Percentiles rank a stretch among this genome's conserved stretches.
Evolutionary conservation across 2,888 invertebrate species (phyloP).

Genomic region (Agrilus cyanescens): DNA sequence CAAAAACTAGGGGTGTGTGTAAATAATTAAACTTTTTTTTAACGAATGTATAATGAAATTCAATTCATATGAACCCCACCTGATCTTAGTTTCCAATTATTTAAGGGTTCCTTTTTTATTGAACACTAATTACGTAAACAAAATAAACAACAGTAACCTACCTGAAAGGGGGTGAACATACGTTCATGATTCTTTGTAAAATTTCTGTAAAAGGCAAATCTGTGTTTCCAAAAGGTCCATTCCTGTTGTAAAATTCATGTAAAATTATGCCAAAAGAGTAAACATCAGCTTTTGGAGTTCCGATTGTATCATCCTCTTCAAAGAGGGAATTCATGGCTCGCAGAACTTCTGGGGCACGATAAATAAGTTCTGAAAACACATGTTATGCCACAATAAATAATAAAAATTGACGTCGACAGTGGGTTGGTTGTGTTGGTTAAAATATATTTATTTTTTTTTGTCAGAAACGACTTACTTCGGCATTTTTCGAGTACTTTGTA

Average conservation of each 20-base stretch:
- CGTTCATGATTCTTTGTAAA: constrained; percentile 46
- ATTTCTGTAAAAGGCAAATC: constrained; percentile 56
- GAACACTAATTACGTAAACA: too few relatives aligned
- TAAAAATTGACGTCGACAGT: too few relatives aligned
- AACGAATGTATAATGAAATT: too few relatives aligned
- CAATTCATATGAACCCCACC: too few relatives aligned
- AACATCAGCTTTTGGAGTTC: constrained; percentile 67
- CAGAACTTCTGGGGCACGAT: constrained; percentile 72
- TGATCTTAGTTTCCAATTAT: too few relatives aligned
- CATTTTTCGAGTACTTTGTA: constrained; percentile 51
- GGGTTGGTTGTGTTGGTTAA: too few relatives aligned
- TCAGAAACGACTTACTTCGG: constrained; percentile 45
- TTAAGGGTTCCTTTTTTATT: too few relatives aligned
- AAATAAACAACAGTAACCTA: constrained; percentile 37
- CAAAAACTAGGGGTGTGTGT: too few relatives aligned
- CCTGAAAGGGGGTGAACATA: constrained; percentile 45
- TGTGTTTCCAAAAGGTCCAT: constrained; percentile 72
- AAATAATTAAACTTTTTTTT: too few relatives aligned
- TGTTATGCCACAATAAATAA: too few relatives aligned
- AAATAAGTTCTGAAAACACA: constrained; percentile 67
- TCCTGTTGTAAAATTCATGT: constrained; percentile 76
- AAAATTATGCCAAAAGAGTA: constrained; percentile 81
- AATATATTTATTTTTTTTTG: too few relatives aligned
- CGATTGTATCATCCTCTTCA: constrained; percentile 29
- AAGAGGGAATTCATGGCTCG: constrained; percentile 34